Evolutionary conservation across 2,797 vertebrate species (phyloP), one percentile per base, ranked within the genome.

Genomic region (Tarsius wallacei): DNA sequence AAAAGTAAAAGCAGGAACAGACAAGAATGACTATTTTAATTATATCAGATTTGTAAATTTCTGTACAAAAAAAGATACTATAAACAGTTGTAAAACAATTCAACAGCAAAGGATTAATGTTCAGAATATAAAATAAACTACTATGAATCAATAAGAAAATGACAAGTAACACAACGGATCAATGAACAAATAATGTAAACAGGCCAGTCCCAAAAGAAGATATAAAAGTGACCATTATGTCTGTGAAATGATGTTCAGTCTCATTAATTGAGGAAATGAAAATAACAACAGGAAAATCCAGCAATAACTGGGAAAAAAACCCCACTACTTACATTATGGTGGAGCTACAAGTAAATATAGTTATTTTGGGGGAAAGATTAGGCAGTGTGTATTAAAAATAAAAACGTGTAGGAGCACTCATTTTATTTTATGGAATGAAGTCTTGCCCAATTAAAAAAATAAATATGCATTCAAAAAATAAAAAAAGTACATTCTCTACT

Each of bases 71-170:
- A 76, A 90, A 93, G 15, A 24, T 2, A 85, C 15, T 42, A 63
- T 22, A 31, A 77, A 47, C 10, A 80, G 42, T 74, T 82, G 31
- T 49, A 90, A 87, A 94, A 77, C 21, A 76, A 17, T 21, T 13
- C 21, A 86, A 61, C 16, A 76, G 55, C 49, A 84, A 84, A 93
- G 36, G 47, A 26, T 53, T 55, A 53, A 28, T 53, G 28, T 68
- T 85, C 33, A 63, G 22, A 90, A 71, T 73, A 47, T 49, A 80
- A 81, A 84, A 93, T 49, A 68, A 91, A 80, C 19, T 55, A 31
- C 63, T 15, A 14, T 36, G 24, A 57, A 33, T 64, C 66, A 59
- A 15, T 51, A 74, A 74, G 64, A 90, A 76, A 74, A 71, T 81
- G 78, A 49, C 21, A 49, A 86, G 42, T 47, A 49, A 59, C 15